These are phyloP conservation scores for Microctonus hyperodae DNA, from an alignment of 2,888 invertebrate species.

Conservation along the genomic window DNA sequence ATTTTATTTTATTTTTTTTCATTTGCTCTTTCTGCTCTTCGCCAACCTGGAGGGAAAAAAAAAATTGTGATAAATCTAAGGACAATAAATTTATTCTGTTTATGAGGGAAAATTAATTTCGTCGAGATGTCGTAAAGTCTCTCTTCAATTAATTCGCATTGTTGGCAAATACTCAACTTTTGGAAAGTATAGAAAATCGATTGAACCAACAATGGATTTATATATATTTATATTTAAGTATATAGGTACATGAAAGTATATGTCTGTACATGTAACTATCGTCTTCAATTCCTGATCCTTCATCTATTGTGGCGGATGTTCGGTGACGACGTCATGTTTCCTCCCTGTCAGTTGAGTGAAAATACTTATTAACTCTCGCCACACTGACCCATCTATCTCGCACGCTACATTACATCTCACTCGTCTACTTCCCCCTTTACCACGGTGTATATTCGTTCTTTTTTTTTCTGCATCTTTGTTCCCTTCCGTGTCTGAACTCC, in stretches of 20 bases:
- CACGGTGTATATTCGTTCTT: no score
- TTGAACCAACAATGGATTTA: neutral
- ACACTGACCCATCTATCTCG: slow-evolving; percentile 55
- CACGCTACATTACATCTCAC: slow-evolving; percentile 58
- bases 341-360: slow-evolving; percentile 45
- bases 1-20: neutral
- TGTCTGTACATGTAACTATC: neutral
- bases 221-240: neutral
- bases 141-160: slow-evolving; percentile 1
- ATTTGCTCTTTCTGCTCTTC: neutral
- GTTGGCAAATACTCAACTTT: neutral
- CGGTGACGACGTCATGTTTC: neutral
- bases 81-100: slow-evolving; percentile 4
- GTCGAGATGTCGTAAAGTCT: neutral
- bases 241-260: neutral
- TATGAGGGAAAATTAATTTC: neutral
- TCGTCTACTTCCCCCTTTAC: slow-evolving; percentile 15
- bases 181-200: neutral
- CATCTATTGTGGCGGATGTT: neutral
- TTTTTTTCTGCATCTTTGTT: slow-evolving; percentile 17
- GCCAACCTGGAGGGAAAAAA: neutral
- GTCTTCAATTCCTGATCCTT: slow-evolving; percentile 7
- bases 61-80: neutral
- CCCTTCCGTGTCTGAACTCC: slow-evolving; percentile 34
- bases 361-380: slow-evolving; percentile 55